These are phyloP conservation scores for Drosophila multiciliata DNA, from an alignment of 2,888 invertebrate genomes.

Conservation along the genomic window DNA sequence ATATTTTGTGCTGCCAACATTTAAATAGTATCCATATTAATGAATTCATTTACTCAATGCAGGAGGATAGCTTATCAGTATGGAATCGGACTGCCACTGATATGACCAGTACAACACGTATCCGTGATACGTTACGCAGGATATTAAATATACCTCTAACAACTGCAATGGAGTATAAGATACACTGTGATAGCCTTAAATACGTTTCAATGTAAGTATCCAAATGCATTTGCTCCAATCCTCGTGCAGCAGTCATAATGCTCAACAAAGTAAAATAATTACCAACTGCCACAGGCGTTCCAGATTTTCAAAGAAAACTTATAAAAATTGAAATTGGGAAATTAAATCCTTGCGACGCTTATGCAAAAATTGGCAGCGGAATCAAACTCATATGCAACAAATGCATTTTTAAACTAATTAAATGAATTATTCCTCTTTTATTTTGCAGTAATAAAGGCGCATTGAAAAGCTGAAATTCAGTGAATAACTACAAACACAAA, in stretches of 20 bases:
- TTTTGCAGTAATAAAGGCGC: constrained; percentile 84
- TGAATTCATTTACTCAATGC: constrained; percentile 16
- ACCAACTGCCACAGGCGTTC: constrained; percentile 9
- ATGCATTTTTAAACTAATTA: constrained; percentile 6
- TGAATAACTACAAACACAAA: constrained; percentile 79
- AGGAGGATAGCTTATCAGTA: constrained; percentile 98
- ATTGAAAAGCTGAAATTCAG: constrained; percentile 85
- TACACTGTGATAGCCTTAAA: constrained; percentile 92
- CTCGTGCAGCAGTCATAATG: background rate
- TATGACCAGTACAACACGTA: constrained; percentile 93
- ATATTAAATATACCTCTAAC: constrained; percentile 97
- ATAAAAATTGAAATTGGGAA: background rate
- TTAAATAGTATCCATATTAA: background rate
- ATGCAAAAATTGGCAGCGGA: background rate
- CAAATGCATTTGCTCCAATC: background rate
- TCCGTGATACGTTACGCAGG: constrained; percentile 97
- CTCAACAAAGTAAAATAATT: background rate
- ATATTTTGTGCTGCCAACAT: background rate
- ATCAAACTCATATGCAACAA: background rate
- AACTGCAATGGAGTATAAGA: constrained; percentile 97
- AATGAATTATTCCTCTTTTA: constrained; percentile 32
- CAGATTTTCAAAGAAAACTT: background rate
- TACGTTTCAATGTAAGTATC: constrained; percentile 86
- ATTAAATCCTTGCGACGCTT: constrained; percentile 1
- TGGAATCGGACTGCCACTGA: constrained; percentile 99